Evolutionary conservation across 2,113 vertebrate genomes (phyloP), one percentile per base, ranked within the genome.

Genomic region (Caranx ignobilis): DNA sequence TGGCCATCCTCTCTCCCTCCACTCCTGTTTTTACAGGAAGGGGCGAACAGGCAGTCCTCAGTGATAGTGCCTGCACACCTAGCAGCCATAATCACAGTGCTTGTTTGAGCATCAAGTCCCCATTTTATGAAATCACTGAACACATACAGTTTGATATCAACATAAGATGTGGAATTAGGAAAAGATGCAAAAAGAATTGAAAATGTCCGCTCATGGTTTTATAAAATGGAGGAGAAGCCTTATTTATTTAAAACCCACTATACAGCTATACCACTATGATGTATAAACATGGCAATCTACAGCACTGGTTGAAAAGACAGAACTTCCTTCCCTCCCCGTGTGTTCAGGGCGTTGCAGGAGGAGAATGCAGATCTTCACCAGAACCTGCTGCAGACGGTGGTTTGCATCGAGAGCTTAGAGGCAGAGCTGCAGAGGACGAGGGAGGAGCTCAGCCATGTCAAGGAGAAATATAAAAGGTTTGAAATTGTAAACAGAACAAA

Each of bases 341-440:
- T 81, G 71, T 81, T 77, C 86, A 95, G 95, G 76, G 81, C 68
- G 1, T 71, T 95, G 71, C 93, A 94, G 82, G 92, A 94, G 34
- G 91, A 95, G 79, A 95, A 95, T 61, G 56, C 82, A 5, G 93
- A 94, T 76, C 89, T 95, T n/a, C 94, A 94, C 12, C 92, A 95
- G 85, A 94, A 94, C 69, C 70, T 95, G 69, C 65, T 94, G 75
- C 93, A 94, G 87, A 93, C 89, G 0, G 91, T 94, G 70, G 86
- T 93, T 47, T 94, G 93, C 86, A 95, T 95, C 13, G 94, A 95
- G 87, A 93, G 88, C 76, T 87, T 95, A 79, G 95, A 95, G 81
- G 77, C 35, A 9, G 93, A 95, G 84, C 41, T 96, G 61, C 91
- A 93, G 70, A 90, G 87, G 37, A 93, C 91, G 66, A 94, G 90